Evolutionary conservation across 2,113 vertebrate species (phyloP).

Genomic region (Neolamprologus hecqui): DNA sequence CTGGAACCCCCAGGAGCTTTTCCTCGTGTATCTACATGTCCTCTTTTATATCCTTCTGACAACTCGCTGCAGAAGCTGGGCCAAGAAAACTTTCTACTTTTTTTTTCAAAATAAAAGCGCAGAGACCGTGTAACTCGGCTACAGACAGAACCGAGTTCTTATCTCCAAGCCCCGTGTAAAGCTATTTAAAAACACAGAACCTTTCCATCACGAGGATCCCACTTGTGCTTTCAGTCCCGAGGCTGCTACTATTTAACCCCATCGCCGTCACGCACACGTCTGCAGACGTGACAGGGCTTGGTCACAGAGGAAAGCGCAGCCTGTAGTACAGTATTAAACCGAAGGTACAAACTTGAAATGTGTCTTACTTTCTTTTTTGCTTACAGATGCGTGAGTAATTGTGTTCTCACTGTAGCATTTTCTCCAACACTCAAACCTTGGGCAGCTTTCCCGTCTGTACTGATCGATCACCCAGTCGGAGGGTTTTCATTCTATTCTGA

Average conservation of each 20-base stretch:
- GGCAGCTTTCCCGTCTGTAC: neutral
- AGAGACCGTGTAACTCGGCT: neutral
- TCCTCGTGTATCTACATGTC: conserved; percentile 1
- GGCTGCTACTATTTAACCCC: conserved; percentile 43
- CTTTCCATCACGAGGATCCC: neutral
- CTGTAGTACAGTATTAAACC: conserved; percentile 23
- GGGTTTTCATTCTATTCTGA: neutral
- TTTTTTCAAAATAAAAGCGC: neutral
- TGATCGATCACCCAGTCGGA: neutral
- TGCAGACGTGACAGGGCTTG: neutral
- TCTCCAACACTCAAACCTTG: neutral
- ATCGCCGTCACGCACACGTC: neutral
- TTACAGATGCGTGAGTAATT: neutral
- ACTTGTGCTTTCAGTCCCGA: conserved; percentile 5
- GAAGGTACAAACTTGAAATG: conserved; percentile 40
- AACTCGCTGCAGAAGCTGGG: conserved; percentile 19
- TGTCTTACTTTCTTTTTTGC: neutral
- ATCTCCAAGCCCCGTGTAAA: neutral
- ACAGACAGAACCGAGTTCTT: neutral
- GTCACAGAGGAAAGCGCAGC: neutral
- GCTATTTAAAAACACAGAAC: neutral
- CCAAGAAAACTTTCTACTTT: neutral
- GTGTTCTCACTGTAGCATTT: conserved; percentile 22
- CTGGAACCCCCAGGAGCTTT: neutral
- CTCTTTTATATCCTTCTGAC: conserved; percentile 31